phyloP scores from a whole-genome alignment of 2,888 invertebrate genomes.

The Thera obeliscata region DNA sequence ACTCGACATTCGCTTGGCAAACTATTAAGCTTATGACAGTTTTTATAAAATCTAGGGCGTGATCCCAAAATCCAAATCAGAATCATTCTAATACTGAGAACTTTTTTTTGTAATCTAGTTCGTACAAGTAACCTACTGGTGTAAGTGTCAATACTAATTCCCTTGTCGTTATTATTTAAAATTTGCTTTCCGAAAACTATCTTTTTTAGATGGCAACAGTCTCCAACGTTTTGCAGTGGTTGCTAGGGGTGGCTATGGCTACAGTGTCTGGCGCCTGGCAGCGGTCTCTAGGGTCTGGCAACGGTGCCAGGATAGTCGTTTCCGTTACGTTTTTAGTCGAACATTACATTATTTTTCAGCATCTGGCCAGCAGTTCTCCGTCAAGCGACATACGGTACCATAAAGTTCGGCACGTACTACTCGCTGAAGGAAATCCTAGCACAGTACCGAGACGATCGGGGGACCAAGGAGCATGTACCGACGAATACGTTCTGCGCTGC shows the following conservation, averaged over 20 bases:
- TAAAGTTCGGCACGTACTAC: slow-evolving; percentile 98
- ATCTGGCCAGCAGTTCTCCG: slow-evolving; percentile 96
- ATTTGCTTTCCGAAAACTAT: too few relatives aligned
- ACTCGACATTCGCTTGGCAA: slow-evolving; percentile 20
- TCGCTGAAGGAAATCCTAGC: slow-evolving; percentile 90
- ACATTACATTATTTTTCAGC: slow-evolving; percentile 55
- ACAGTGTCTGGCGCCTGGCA: too few relatives aligned
- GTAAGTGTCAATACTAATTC: too few relatives aligned
- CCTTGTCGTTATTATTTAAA: neutral
- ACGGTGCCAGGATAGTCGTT: too few relatives aligned
- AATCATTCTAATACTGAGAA: neutral
- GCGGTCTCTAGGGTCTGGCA: too few relatives aligned
- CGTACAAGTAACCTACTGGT: too few relatives aligned
- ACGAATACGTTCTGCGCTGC: slow-evolving; percentile 93
- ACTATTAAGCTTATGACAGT: slow-evolving; percentile 27
- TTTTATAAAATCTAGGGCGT: slow-evolving; percentile 14
- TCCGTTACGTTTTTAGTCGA: too few relatives aligned
- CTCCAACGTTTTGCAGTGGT: too few relatives aligned
- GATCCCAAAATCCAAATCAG: neutral
- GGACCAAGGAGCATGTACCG: slow-evolving; percentile 84
- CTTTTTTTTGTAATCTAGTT: neutral
- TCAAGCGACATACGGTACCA: slow-evolving; percentile 97
- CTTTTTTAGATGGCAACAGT: too few relatives aligned
- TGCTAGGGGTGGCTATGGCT: too few relatives aligned
- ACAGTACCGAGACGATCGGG: slow-evolving; percentile 77